Percentiles rank a stretch among this genome's conserved stretches.
Conservation (phyloP, 2,888 invertebrate genomes). For the Athalia rosae region DNA sequence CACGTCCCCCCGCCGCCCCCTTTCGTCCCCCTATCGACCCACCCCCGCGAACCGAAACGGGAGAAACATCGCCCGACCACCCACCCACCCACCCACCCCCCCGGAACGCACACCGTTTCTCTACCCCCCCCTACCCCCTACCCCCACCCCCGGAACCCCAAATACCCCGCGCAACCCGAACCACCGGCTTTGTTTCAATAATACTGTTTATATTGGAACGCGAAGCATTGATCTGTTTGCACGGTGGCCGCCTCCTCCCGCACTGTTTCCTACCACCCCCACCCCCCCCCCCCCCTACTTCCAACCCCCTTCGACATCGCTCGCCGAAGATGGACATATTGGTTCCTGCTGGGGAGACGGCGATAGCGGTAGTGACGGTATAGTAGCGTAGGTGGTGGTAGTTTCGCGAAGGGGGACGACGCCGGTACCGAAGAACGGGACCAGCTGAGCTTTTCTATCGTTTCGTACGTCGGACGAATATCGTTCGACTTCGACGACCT, state of each 20-base stretch:
- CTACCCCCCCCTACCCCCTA: too few species aligned
- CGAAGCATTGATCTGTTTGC: slow-evolving; percentile 74
- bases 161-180: slow-evolving; percentile 62
- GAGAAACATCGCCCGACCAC: slow-evolving; percentile 71
- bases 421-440: too few species aligned
- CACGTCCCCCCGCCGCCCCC: too few species aligned
- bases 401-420: too few species aligned
- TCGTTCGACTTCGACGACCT: too few species aligned
- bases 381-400: too few species aligned
- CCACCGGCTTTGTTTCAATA: slow-evolving; percentile 72
- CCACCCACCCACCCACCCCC: slow-evolving; percentile 56
- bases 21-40: slow-evolving; percentile 53
- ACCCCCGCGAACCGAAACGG: slow-evolving; percentile 62
- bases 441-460: too few species aligned
- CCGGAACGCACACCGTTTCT: slow-evolving; percentile 43
- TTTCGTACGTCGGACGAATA: too few species aligned
- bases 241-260: slow-evolving; percentile 60
- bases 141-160: slow-evolving; percentile 55
- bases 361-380: background rate
- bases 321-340: slow-evolving; percentile 71
- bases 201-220: slow-evolving; percentile 74
- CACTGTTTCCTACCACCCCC: slow-evolving; percentile 47
- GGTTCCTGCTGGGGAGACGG: slow-evolving; percentile 53
- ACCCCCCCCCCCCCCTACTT: slow-evolving; percentile 50
- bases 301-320: slow-evolving; percentile 53